These are phyloP conservation scores for Baccha elongata DNA, from an alignment of 2,888 invertebrate genomes.

Conservation along the genomic window DNA sequence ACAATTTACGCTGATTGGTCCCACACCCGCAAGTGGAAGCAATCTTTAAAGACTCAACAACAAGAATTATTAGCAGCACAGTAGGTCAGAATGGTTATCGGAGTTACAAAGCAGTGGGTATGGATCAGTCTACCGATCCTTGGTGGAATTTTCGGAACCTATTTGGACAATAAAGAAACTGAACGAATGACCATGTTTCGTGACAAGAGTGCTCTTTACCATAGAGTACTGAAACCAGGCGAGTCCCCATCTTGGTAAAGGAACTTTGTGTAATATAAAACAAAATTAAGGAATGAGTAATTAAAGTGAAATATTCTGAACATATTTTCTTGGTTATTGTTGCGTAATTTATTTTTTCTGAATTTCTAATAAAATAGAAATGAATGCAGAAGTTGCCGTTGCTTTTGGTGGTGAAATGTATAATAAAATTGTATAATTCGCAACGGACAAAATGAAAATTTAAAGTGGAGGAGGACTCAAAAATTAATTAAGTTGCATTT, in stretches of 20 bases:
- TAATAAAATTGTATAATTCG: no score
- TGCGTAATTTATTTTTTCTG: slow-evolving; percentile 10
- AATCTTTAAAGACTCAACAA: slow-evolving; percentile 76
- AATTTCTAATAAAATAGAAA: no score
- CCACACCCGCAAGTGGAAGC: slow-evolving; percentile 89
- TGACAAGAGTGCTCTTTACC: slow-evolving; percentile 91
- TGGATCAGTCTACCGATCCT: slow-evolving; percentile 84
- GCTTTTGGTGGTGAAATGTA: no score
- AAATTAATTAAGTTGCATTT: no score
- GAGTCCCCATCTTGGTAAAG: slow-evolving; percentile 88
- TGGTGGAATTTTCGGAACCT: slow-evolving; percentile 86
- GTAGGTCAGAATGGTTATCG: slow-evolving; percentile 79
- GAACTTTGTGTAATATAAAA: slow-evolving; percentile 9
- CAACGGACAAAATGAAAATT: no score
- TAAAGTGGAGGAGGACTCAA: no score
- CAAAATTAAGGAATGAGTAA: slow-evolving; percentile 34
- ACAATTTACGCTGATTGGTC: slow-evolving; percentile 89
- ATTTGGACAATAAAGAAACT: slow-evolving; percentile 87
- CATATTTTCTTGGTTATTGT: slow-evolving; percentile 22
- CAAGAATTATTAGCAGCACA: slow-evolving; percentile 74
- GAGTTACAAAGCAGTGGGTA: slow-evolving; percentile 84
- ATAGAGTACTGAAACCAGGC: slow-evolving; percentile 85
- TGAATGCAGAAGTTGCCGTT: no score
- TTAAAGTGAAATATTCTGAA: slow-evolving; percentile 58
- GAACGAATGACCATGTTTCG: slow-evolving; percentile 88